Conservation (phyloP, 2,113 vertebrate species). For the Bagarius yarrelli region DNA sequence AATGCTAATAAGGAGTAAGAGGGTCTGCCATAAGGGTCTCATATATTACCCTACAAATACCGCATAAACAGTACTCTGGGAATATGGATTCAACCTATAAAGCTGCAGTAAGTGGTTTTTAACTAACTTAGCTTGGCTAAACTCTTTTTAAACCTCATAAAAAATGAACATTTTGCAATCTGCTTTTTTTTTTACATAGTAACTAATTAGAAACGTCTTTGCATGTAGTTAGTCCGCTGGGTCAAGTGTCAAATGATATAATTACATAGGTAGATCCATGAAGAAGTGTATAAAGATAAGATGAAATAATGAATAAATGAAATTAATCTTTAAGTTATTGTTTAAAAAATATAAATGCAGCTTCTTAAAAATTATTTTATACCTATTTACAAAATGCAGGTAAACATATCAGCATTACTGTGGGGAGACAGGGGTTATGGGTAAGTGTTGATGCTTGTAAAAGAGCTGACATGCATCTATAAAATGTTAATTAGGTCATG, state of each 20-base stretch:
- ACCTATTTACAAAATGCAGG: background rate
- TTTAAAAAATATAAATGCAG: background rate
- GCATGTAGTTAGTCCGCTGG: background rate
- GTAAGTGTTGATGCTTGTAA: background rate
- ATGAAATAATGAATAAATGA: background rate
- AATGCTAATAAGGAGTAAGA: conserved; percentile 63
- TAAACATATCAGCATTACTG: background rate
- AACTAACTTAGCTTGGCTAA: background rate
- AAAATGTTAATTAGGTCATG: background rate
- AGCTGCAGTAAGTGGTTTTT: conserved; percentile 9
- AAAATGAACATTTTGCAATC: no score
- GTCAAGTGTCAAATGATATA: background rate
- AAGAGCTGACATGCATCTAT: background rate
- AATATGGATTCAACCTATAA: conserved; percentile 32
- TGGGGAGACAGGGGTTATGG: background rate
- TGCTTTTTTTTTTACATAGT: background rate
- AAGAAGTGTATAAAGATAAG: background rate
- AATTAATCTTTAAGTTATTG: background rate
- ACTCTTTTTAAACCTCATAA: background rate
- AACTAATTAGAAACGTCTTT: background rate
- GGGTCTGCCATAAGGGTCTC: conserved; percentile 57
- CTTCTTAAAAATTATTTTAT: background rate
- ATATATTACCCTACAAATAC: conserved; percentile 68
- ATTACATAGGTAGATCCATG: background rate
- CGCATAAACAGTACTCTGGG: conserved; percentile 40